Conservation (phyloP, 2,113 vertebrate genomes). For the Laticauda laticaudata region DNA sequence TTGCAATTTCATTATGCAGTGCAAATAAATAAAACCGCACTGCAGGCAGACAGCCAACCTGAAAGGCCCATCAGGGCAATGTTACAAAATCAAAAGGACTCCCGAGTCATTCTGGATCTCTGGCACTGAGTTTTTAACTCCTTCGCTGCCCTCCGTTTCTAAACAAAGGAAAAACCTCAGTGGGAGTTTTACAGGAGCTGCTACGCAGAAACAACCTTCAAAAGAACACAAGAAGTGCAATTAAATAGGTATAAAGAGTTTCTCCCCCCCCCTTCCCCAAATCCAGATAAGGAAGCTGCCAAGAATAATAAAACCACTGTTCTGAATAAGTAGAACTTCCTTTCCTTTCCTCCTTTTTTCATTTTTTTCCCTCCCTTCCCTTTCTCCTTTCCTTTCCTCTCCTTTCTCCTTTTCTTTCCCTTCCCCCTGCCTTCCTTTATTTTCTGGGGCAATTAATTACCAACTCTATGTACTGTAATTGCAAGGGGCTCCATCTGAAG, state of each 20-base stretch:
- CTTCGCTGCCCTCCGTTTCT: background rate
- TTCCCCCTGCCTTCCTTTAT: background rate
- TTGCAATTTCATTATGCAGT: background rate
- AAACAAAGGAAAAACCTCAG: background rate
- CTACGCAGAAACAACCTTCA: background rate
- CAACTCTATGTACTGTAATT: background rate
- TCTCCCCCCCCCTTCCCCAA: background rate
- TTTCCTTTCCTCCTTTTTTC: background rate
- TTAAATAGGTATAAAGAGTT: background rate
- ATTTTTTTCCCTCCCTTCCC: background rate
- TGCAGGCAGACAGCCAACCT: background rate
- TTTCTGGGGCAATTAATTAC: background rate
- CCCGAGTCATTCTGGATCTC: background rate
- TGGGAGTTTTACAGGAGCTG: background rate
- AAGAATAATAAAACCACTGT: background rate
- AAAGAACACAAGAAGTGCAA: background rate
- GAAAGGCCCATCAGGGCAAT: background rate
- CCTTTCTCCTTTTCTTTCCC: too few relatives aligned
- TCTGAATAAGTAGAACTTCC: background rate
- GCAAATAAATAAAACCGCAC: background rate
- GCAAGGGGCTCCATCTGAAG: background rate
- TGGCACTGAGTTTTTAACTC: background rate
- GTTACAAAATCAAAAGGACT: background rate
- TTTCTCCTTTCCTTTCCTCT: too few relatives aligned
- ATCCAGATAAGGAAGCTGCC: background rate